These are phyloP conservation scores for Spea hammondii DNA, from an alignment of 2,797 vertebrate genomes.

Conservation along the genomic window DNA sequence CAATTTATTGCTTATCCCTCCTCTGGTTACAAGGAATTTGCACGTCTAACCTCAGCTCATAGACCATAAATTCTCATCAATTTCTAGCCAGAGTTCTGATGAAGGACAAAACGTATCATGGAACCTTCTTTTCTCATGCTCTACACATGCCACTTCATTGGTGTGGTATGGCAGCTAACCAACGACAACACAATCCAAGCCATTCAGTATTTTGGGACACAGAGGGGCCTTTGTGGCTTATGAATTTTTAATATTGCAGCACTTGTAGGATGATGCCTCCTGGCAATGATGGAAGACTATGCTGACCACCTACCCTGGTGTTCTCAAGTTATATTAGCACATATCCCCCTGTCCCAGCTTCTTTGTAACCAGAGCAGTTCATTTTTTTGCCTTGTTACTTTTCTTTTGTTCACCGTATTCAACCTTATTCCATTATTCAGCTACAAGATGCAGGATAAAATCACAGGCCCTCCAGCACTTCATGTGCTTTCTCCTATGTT, in stretches of 20 bases:
- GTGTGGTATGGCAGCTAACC: not conserved
- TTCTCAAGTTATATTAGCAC: too few species aligned
- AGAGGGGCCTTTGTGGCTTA: not conserved
- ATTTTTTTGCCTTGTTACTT: too few species aligned
- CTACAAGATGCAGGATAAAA: not conserved
- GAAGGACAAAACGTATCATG: too few species aligned
- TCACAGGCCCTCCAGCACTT: not conserved
- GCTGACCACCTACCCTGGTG: not conserved
- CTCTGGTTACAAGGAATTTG: too few species aligned
- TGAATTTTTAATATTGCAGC: constrained; percentile 26
- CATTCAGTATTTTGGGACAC: not conserved
- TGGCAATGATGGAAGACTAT: constrained; percentile 20
- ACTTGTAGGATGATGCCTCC: constrained; percentile 20
- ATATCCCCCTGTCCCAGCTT: too few species aligned
- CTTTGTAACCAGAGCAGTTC: too few species aligned
- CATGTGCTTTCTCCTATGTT: constrained; percentile 12
- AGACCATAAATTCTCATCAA: too few species aligned
- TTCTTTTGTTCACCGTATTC: too few species aligned
- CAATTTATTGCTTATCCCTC: too few species aligned
- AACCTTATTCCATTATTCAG: too few species aligned
- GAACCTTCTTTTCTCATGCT: not conserved
- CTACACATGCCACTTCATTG: not conserved
- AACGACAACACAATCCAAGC: constrained; percentile 7
- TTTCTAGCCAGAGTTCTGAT: too few species aligned
- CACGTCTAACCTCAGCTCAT: too few species aligned